Evolutionary conservation across 2,113 vertebrate genomes (phyloP), one percentile per base, ranked within the genome.

Genomic region (Regulus satrapa): DNA sequence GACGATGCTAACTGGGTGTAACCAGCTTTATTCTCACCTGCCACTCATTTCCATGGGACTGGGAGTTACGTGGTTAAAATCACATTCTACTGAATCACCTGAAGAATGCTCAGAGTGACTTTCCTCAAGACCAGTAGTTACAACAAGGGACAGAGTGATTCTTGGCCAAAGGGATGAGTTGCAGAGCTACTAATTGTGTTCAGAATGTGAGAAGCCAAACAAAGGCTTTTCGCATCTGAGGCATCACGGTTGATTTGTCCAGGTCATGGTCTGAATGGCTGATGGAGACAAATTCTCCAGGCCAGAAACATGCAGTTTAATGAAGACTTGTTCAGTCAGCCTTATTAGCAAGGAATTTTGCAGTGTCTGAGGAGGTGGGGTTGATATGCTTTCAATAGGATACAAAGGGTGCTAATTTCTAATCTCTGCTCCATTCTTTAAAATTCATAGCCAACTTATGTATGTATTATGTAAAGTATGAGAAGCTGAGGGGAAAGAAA

Each of bases 361-460:
- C 5, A 80, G 84, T 56, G 85, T 56, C 74, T 86, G 55, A 88
- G 41, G 74, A 84, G 62, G 61, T 92, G 63, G 77, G 77, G 56
- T 56, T 94, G 74, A 36, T 94, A 80, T 54, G 81, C 87, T 94
- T 95, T 95, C 94, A 94, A 24, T 0, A 92, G 59, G 56, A 85
- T 75, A 95, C 95, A 97, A 94, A 94, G 78, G 93, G 56, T 92
- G 81, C 58, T 89, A 86, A 97, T 97, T 97, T 95, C 86, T 96
- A 88, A 94, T 82, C 64, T 89, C 61, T 69, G 54, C 41, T 86
- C 67, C 49, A 45, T 79, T 82, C 73, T 94, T 95, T 83, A 89
- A 94, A 95, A 92, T 92, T 86, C 91, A 88, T 29, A 90, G 92
- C 48, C 46, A 77, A 94, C 81, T 93, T 85, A 94, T n/a, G n/a